A percentile compares a stretch with the other conserved stretches of the same genome.
phyloP scores from a whole-genome alignment of 1,140 invertebrate genomes.

The Temnothorax nylanderi region DNA sequence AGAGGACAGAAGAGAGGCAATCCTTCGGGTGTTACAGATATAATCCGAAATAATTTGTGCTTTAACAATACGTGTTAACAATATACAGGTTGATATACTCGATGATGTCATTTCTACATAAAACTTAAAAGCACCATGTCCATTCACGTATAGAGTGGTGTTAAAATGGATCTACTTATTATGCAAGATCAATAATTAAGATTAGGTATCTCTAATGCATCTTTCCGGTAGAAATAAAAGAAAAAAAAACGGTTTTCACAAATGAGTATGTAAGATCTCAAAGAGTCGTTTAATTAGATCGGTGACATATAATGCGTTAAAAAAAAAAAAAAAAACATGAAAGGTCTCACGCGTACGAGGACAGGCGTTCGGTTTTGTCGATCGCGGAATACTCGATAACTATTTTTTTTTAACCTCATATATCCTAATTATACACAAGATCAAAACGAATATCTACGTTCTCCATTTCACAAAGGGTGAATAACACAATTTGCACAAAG shows the following conservation, averaged over 20 bases:
- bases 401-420: not conserved
- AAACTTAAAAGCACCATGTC: slow-evolving; percentile 56
- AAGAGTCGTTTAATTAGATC: slow-evolving; percentile 14
- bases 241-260: not conserved
- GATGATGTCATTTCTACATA: slow-evolving; percentile 11
- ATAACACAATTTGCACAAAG: slow-evolving; percentile 24
- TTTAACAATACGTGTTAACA: slow-evolving; percentile 23
- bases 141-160: slow-evolving; percentile 30
- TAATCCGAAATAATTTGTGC: slow-evolving; percentile 31
- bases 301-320: not conserved
- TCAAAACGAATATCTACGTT: slow-evolving; percentile 28
- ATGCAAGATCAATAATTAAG: slow-evolving; percentile 56
- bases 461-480: not conserved
- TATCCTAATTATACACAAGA: slow-evolving; percentile 25
- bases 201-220: slow-evolving; percentile 32
- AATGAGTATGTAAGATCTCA: slow-evolving; percentile 15
- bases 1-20: not conserved
- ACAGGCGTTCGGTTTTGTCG: not conserved
- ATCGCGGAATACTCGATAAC: not conserved
- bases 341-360: not conserved
- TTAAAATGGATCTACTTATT: slow-evolving; percentile 59
- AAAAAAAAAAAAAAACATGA: not conserved
- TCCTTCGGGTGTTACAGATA: not conserved
- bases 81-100: not conserved
- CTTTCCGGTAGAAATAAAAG: not conserved